Base-by-base conservation (phyloP, 2,888 invertebrate genomes). In the Lissonota sp. region DNA sequence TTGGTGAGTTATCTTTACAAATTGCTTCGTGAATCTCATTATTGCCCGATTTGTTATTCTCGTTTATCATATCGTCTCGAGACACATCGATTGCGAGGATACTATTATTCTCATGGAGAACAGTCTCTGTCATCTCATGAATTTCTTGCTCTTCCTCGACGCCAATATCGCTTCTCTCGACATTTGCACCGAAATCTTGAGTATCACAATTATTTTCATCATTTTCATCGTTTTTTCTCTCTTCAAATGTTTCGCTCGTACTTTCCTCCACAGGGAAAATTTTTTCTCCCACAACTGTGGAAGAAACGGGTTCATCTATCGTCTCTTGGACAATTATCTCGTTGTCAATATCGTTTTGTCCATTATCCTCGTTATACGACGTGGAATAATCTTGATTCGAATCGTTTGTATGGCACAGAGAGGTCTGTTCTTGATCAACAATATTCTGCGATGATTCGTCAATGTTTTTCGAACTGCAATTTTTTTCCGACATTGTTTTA, bases 241-340 rank as follows among this genome's bases (percentile, higher is more conserved):
- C 10, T 5, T 12, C 10, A 37, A 53, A 46, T 44, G 26, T 40
- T 14, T 7, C 53, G 16, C 1, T 55, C n/a, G 37, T 46, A 12
- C 37, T 5, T 6, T 16, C 26, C 8, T 57, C 10, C 8, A 26
- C 55, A 8, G 8, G 10, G 37, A 57, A 2, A 5, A 7, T 37
- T 39, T 46, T 10, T 39, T 16, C 57, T 44, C 44, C 44, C 44
- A 44, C 10, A 44, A 44, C 4, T 4, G 44, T 6, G 26, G 26
- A 26, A 26, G 26, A 26, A 0, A 7, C 53, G 4, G 0, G 14
- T 8, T 64, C 44, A 8, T 39, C n/a, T 7, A 16, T 4, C 2
- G 14, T 42, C 26, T 51, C 49, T 60, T 39, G 12, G n/a, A 42
- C 14, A 14, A 26, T 58, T 42, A 14, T 69, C 7, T 69, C 57